phyloP scores from a whole-genome alignment of 2,888 invertebrate genomes.

The Clanis bilineata region DNA sequence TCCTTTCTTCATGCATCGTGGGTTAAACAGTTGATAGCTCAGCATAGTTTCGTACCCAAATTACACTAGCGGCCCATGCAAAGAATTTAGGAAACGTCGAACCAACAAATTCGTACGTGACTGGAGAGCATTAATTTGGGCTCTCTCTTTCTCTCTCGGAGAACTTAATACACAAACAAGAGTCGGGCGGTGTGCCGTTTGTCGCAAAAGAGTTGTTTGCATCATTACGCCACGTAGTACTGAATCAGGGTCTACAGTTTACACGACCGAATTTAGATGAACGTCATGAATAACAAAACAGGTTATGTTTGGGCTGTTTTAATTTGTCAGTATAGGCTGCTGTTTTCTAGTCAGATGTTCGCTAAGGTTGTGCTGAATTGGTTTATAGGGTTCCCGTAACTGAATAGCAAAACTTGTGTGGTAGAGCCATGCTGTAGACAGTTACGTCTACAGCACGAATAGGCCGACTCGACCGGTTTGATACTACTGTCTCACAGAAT shows the following conservation, averaged over 20 bases:
- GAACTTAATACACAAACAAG: background rate
- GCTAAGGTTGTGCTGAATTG: background rate
- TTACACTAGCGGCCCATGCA: too few relatives aligned
- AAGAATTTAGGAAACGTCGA: too few relatives aligned
- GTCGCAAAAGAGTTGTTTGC: conserved; percentile 8
- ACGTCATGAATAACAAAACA: conserved; percentile 13
- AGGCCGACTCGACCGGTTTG: too few relatives aligned
- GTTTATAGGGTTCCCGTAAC: background rate
- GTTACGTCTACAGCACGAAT: too few relatives aligned
- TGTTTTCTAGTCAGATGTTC: background rate
- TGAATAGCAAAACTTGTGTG: too few relatives aligned
- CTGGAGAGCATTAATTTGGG: background rate
- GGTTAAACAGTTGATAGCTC: too few relatives aligned
- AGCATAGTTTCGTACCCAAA: background rate
- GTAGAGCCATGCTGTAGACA: too few relatives aligned
- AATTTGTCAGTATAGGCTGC: background rate
- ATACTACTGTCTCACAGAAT: too few relatives aligned
- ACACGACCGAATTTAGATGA: background rate
- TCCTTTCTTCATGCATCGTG: too few relatives aligned
- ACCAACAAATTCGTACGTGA: background rate
- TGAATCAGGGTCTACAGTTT: background rate
- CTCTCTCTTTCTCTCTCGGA: too few relatives aligned
- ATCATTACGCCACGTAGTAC: background rate
- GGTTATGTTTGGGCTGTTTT: background rate
- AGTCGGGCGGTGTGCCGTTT: background rate